A percentile compares a stretch with the other conserved stretches of the same genome.
phyloP scores from a whole-genome alignment of 2,888 invertebrate genomes.

The Phortica magna region DNA sequence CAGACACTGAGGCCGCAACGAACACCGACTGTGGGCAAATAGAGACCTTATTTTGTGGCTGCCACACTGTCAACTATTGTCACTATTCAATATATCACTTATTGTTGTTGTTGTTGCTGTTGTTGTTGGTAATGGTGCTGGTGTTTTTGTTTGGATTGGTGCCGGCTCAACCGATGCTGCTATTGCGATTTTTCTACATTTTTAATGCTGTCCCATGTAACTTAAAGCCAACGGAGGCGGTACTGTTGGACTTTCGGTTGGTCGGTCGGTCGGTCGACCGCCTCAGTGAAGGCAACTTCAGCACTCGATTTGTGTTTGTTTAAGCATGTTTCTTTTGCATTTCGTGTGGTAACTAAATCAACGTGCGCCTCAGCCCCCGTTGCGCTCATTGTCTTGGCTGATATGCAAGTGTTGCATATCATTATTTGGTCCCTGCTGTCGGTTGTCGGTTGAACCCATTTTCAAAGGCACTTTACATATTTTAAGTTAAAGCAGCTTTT shows the following conservation, averaged over 20 bases:
- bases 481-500: constrained; percentile 54
- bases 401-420: constrained; percentile 21
- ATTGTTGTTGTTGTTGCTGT: neutral
- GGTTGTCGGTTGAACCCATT: constrained; percentile 14
- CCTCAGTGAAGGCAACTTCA: neutral
- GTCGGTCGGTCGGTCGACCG: neutral
- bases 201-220: constrained; percentile 15
- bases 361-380: neutral
- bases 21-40: constrained; percentile 8
- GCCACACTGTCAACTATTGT: constrained; percentile 1
- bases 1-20: neutral
- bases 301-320: constrained; percentile 1
- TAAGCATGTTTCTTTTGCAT: constrained; percentile 16
- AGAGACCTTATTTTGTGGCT: constrained; percentile 22
- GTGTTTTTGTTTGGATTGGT: neutral
- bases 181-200: constrained; percentile 13
- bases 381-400: neutral
- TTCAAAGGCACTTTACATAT: constrained; percentile 49
- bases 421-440: constrained; percentile 24
- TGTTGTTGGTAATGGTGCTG: neutral
- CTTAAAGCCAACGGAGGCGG: constrained; percentile 2
- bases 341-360: neutral
- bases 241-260: neutral
- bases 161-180: neutral
- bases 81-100: constrained; percentile 1